Evolutionary conservation across 2,888 invertebrate species (phyloP).

Genomic region (Daptonema setosum): DNA sequence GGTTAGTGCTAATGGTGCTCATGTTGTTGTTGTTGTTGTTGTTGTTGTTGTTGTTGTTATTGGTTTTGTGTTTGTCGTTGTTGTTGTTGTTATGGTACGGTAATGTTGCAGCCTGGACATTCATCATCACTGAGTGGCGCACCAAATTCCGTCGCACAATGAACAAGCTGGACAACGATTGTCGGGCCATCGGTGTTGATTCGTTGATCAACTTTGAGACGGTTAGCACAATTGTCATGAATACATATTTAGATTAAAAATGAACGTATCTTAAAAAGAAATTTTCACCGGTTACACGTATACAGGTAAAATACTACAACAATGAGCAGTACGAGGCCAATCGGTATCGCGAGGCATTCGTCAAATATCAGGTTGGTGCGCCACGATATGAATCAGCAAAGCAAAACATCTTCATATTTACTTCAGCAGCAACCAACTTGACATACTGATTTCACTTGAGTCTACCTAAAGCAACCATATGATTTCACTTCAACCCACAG

Average conservation of each 20-base stretch:
- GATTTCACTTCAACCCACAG: too few species aligned
- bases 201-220: constrained; percentile 92
- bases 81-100: neutral
- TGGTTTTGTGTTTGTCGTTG: too few species aligned
- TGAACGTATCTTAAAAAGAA: neutral
- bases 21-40: neutral
- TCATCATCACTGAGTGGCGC: constrained; percentile 85
- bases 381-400: too few species aligned
- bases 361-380: constrained; percentile 31
- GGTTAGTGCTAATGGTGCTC: constrained; percentile 39
- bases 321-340: constrained; percentile 75
- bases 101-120: constrained; percentile 47
- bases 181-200: constrained; percentile 63
- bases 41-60: too few species aligned
- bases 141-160: constrained; percentile 77
- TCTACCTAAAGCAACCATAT: too few species aligned
- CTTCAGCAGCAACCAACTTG: too few species aligned
- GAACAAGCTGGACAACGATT: constrained; percentile 80
- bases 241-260: neutral
- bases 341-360: constrained; percentile 56
- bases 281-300: neutral
- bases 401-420: too few species aligned
- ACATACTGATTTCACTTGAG: too few species aligned
- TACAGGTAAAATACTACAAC: constrained; percentile 62
- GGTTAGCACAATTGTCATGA: constrained; percentile 34